Conservation (phyloP, 2,888 invertebrate species). For the Nemoura dubitans region DNA sequence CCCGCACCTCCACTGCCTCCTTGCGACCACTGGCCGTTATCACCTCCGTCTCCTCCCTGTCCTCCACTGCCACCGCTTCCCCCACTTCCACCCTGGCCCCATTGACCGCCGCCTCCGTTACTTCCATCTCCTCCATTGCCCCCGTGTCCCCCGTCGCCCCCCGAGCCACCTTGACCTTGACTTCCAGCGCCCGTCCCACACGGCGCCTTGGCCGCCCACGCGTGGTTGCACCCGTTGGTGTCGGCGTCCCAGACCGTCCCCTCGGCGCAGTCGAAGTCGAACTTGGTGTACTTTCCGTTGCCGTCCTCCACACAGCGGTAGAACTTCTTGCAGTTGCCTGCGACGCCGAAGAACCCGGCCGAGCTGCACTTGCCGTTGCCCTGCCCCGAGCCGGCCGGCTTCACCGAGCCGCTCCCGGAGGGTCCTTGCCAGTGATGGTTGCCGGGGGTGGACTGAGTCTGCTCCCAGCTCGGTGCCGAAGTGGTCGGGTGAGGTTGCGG, state of each 20-base stretch:
- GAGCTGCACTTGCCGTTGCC: constrained; percentile 59
- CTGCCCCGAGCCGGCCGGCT: neutral
- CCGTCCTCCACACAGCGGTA: constrained; percentile 73
- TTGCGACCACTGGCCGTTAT: constrained; percentile 51
- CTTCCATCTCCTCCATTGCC: constrained; percentile 51
- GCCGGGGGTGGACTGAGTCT: neutral
- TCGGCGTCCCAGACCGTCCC: constrained; percentile 82
- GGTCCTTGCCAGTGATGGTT: neutral
- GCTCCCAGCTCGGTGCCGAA: constrained; percentile 23
- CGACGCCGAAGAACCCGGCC: constrained; percentile 73
- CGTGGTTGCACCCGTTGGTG: constrained; percentile 76
- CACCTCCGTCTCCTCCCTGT: constrained; percentile 41
- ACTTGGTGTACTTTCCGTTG: constrained; percentile 68
- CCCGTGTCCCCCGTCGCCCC: constrained; percentile 39
- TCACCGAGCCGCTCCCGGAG: neutral
- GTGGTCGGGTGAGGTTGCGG: neutral
- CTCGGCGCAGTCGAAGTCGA: constrained; percentile 77
- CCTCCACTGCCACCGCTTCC: constrained; percentile 51
- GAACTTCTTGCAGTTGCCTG: constrained; percentile 70
- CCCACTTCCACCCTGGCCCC: constrained; percentile 43
- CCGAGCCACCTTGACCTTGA: constrained; percentile 38
- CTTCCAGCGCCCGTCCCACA: constrained; percentile 49
- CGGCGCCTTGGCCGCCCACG: constrained; percentile 64
- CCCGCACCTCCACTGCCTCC: constrained; percentile 44
- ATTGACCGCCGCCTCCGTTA: neutral